Evolutionary conservation across 2,113 vertebrate genomes (phyloP).

Genomic region (Osmerus mordax): DNA sequence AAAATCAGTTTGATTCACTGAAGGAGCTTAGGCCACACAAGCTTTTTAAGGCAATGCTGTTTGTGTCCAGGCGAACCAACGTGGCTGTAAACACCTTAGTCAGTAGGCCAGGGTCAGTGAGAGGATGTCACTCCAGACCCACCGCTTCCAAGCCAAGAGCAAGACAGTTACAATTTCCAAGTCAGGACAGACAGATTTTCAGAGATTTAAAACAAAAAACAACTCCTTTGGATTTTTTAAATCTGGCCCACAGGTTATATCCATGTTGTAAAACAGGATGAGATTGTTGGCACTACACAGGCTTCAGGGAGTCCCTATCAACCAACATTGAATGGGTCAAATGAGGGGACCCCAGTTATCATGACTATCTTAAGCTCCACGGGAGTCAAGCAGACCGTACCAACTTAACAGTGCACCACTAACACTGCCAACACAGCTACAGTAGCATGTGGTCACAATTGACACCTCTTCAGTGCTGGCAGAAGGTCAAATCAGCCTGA

Average conservation of each 20-base stretch:
- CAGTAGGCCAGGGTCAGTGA: not conserved
- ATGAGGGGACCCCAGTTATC: no score
- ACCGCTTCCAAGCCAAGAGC: not conserved
- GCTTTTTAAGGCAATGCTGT: not conserved
- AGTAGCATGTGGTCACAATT: not conserved
- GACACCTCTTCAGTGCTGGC: conserved; percentile 29
- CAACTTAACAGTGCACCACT: no score
- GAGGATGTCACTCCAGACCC: not conserved
- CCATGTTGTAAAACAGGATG: not conserved
- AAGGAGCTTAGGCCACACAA: not conserved
- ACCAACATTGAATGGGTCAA: no score
- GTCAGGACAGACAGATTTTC: not conserved
- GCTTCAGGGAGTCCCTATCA: no score
- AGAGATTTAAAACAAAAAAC: not conserved
- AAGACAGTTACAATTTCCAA: not conserved
- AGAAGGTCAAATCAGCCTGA: conserved; percentile 35
- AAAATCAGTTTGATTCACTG: not conserved
- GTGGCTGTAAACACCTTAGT: conserved; percentile 20
- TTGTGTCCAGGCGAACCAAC: not conserved
- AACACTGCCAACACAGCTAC: not conserved
- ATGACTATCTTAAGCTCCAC: no score
- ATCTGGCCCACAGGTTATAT: not conserved
- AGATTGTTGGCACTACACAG: no score
- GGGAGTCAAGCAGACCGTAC: no score
- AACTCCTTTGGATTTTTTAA: not conserved